phyloP scores from a whole-genome alignment of 2,888 invertebrate genomes.

The Melanargia galathea region DNA sequence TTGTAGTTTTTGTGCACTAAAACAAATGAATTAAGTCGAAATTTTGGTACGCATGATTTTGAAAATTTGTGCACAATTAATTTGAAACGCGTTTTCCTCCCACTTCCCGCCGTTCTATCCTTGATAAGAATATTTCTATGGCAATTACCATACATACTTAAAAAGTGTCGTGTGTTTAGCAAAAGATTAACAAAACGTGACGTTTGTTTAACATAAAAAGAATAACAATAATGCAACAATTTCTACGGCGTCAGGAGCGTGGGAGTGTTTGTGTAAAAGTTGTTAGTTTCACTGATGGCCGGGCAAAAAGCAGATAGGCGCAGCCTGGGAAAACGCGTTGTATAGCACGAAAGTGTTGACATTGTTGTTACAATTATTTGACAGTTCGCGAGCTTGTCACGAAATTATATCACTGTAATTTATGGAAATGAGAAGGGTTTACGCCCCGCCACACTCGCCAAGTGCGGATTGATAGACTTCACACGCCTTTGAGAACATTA shows the following conservation, averaged over 20 bases:
- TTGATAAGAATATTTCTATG: not conserved
- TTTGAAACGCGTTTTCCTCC: too few species aligned
- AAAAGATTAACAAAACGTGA: not conserved
- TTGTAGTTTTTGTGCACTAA: too few species aligned
- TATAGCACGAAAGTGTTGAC: slow-evolving; percentile 59
- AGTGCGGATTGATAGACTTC: too few species aligned
- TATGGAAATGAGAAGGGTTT: too few species aligned
- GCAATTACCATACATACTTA: not conserved
- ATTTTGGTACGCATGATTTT: too few species aligned
- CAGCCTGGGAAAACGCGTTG: slow-evolving; percentile 59
- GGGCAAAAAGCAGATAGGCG: slow-evolving; percentile 59
- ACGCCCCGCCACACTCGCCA: too few species aligned
- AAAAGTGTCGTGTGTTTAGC: not conserved
- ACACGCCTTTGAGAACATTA: too few species aligned
- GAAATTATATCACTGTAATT: too few species aligned
- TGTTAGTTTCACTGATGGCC: slow-evolving; percentile 63
- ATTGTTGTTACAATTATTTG: slow-evolving; percentile 35
- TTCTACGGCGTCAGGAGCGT: slow-evolving; percentile 63
- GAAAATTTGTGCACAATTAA: too few species aligned
- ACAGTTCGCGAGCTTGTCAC: slow-evolving; percentile 7
- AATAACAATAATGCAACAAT: slow-evolving; percentile 54
- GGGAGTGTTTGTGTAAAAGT: slow-evolving; percentile 60
- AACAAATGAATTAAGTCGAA: too few species aligned
- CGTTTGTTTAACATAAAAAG: slow-evolving; percentile 23
- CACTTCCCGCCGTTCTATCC: too few species aligned